These are phyloP conservation scores for Orientallactaga sibirica DNA, from an alignment of 2,797 vertebrate genomes.

Conservation along the genomic window DNA sequence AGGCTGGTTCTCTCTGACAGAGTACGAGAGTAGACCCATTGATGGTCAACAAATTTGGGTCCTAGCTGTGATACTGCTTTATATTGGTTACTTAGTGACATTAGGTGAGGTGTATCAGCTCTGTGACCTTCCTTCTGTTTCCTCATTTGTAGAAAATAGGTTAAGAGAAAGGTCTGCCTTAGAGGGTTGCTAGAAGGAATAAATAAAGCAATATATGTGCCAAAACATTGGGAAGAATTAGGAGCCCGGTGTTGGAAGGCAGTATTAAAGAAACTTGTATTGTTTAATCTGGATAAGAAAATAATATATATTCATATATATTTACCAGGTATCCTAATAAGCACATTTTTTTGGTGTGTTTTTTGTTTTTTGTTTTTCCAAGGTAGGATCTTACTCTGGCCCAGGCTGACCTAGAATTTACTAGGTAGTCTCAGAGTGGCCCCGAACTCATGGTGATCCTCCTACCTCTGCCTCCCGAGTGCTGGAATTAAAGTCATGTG, in stretches of 20 bases:
- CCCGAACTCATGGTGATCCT: too few species aligned
- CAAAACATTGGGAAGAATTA: neutral
- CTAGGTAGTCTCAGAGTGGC: too few species aligned
- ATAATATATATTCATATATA: neutral
- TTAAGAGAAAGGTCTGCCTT: neutral
- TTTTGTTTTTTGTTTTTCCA: too few species aligned
- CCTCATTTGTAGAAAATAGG: neutral
- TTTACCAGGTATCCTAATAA: neutral
- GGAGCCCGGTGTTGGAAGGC: slow-evolving; percentile 36
- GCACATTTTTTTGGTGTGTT: too few species aligned
- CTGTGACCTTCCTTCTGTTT: neutral
- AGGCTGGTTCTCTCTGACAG: neutral
- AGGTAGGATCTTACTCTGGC: too few species aligned
- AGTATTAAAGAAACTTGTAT: neutral
- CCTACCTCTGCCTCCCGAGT: too few species aligned
- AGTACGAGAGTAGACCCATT: neutral
- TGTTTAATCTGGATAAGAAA: slow-evolving; percentile 34
- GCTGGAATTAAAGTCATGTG: too few species aligned
- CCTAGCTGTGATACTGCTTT: neutral
- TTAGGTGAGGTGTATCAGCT: neutral
- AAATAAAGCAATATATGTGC: neutral
- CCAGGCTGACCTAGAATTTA: too few species aligned
- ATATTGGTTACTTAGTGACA: neutral
- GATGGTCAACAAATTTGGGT: neutral
- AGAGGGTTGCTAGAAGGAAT: neutral